Evolutionary conservation across 2,888 invertebrate genomes (phyloP), one percentile per base, ranked within the genome.

Genomic region (Diarsia mendica): DNA sequence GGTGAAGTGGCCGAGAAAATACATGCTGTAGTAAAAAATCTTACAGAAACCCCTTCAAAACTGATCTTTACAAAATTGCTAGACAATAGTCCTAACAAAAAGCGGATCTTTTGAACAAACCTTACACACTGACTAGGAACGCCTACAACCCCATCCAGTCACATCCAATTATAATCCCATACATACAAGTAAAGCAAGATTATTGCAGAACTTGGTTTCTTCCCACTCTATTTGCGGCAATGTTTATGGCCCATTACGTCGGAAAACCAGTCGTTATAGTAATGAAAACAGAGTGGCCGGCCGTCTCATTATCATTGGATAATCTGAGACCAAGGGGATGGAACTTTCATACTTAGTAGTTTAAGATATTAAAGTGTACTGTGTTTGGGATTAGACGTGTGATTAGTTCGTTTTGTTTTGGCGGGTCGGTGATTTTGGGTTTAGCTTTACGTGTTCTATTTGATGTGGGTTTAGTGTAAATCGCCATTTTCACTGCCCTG

Each of bases 191-290:
- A 77, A 69, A 75, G 87, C 82, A 91, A 93, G 91, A 93, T 93
- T 93, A 93, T 93, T 93, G 91, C 92, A 82, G 87, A 92, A 91
- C 89, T 91, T 90, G 90, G 91, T 92, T 93, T 92, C 94, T 92
- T 92, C 91, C 92, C 89, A 87, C 90, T 92, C 93, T 93, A 93
- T 93, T 94, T 94, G 94, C 91, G 94, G 94, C 87, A 80, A 92
- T 94, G 93, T 96, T 96, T 95, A 96, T 95, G 87, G 95, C 82
- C 95, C 94, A 95, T 96, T 95, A 95, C 90, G 89, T 90, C 86
- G 90, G 91, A 93, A 92, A 94, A 93, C 94, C 92, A 93, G 91
- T 92, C 91, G 94, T 94, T 93, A 92, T 89, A 91, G 94, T 95
- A 95, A 95, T 95, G 95, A 95, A 95, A 94, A 95, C 92, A 90